Evolutionary conservation across 2,888 invertebrate species (phyloP), one percentile per base, ranked within the genome.

Genomic region (Protophormia terraenovae): DNA sequence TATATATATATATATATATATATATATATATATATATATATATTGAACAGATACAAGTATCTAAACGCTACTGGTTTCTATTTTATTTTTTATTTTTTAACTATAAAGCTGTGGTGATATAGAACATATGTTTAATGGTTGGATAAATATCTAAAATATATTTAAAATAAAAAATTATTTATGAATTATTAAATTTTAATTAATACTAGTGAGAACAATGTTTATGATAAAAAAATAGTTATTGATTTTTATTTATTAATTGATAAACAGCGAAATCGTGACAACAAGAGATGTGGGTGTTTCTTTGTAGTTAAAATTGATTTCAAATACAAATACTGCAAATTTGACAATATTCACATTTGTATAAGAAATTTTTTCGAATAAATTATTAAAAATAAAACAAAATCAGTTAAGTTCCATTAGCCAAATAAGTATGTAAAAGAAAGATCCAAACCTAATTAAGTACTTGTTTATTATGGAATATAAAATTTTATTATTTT

Each of bases 161-260:
- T 64, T 64, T 64, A 75, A 38, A 75, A 58, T 7, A 10, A 8
- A 50, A 24, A 75, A 35, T 14, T 6, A 16, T 38, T 35, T 35
- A 16, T 16, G 16, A 50, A 32, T 35, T 47, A 64, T 50, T 64
- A 35, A 50, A 50, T n/a, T 22, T 64, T 53, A 62, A 64, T 50
- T 29, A 27, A 4, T 62, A 35, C 12, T 60, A 60, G 29, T 35
- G 12, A 60, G 22, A 38, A 38, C 38, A 62, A 27, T 38, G 27
- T 27, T 24, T 47, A 47, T 41, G 22, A 35, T 62, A 47, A 60
- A 22, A 47, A 45, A 41, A 38, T n/a, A 41, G 12, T 22, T 58
- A 72, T 45, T 60, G 41, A 29, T 58, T 32, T 19, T 73, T 32
- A 29, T 60, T 22, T 45, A 60, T 73, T 73, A 62, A 60, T 73